Base-by-base conservation (phyloP, 2,888 invertebrate species). In the Platycheirus rosarum region DNA sequence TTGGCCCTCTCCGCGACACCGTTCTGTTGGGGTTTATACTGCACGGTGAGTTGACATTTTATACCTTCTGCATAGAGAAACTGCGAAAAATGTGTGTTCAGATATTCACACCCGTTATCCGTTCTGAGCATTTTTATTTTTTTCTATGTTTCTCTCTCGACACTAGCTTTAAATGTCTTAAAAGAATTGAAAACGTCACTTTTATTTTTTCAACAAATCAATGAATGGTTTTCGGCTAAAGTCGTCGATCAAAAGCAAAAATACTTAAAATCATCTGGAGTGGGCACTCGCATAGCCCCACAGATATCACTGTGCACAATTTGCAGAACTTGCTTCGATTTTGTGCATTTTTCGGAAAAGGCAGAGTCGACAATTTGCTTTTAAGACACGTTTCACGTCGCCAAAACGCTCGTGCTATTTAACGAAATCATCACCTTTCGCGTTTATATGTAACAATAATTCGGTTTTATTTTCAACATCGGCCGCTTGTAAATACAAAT, bases 1-100 rank as follows among this genome's bases (percentile, higher is more conserved):
- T 57, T 40, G 23, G 40, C 55, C n/a, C 23, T 13, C 18, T 57
- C 40, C n/a, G 26, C 40, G 1, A 26, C 26, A 2, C 57, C 14
- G 29, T 60, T 60, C 44, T 60, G 29, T 5, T 60, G 44, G 4
- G 44, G 60, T 44, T 42, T 60, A 26, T 44, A 60, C 16, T 60
- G 18, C 5, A 44, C 60, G 18, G 60, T 60, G 9, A 60, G 44
- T 29, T 40, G 40, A 7, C 32, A 2, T 32, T 32, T 32, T 32
- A 32, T 9, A 1, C 57, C 13, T 42, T 53, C 20, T 26, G 14
- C 18, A 6, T 20, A 16, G 14, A 53, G 37, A n/a, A 40, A 20
- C 55, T 40, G n/a, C 32, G 7, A 32, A 32, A 32, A 32, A 2
- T 32, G 32, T 42, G 13, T 26, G 26, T 14, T 57, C 1, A 55